Evolutionary conservation across 2,797 vertebrate species (phyloP).

Genomic region (Garrulus glandarius): DNA sequence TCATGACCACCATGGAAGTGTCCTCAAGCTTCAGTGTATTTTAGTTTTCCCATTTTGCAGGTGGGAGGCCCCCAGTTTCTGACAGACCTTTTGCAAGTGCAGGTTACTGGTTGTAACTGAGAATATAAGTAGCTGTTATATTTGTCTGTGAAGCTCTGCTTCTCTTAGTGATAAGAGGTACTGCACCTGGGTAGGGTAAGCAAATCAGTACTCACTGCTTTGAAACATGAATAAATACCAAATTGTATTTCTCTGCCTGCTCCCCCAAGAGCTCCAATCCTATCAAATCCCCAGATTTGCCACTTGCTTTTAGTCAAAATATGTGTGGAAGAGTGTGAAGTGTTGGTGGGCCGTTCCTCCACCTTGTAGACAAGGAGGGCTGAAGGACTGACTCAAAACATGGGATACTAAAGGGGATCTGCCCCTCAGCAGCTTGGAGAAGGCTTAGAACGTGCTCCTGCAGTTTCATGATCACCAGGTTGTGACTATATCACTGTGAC

Average conservation of each 20-base stretch:
- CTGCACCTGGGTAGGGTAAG: not conserved
- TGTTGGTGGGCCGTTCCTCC: not conserved
- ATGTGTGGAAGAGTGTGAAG: not conserved
- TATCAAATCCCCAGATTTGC: fast-evolving
- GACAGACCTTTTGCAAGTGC: not conserved
- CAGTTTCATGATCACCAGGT: not conserved
- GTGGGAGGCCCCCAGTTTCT: not conserved
- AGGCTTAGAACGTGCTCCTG: not conserved
- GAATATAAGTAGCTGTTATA: not conserved
- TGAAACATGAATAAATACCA: not conserved
- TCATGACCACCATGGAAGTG: not conserved
- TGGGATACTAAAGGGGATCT: not conserved
- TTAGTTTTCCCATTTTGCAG: not conserved
- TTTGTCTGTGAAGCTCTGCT: not conserved
- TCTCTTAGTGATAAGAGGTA: not conserved
- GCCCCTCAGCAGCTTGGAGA: not conserved
- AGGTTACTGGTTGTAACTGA: not conserved
- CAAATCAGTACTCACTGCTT: not conserved
- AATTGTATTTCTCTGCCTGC: not conserved
- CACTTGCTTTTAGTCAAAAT: not conserved
- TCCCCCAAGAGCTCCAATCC: not conserved
- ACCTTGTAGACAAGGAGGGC: not conserved
- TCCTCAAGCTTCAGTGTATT: not conserved
- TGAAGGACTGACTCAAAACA: not conserved
- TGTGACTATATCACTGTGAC: not conserved